Conservation (phyloP, 2,113 vertebrate species). For the Sula dactylatra region DNA sequence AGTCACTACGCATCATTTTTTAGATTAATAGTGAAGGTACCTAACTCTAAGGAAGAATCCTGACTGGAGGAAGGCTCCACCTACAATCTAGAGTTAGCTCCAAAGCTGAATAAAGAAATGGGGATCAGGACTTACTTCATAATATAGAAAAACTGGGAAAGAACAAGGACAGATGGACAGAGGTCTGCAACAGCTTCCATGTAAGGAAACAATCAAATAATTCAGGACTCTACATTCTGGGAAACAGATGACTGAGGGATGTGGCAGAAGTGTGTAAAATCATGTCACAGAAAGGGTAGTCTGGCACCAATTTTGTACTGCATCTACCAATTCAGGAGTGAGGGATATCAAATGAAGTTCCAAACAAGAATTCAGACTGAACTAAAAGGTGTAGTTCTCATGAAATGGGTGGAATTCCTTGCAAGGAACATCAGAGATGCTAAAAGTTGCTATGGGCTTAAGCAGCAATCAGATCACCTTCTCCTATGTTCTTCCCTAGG, state of each 20-base stretch:
- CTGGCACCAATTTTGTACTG: background rate
- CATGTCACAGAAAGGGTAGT: background rate
- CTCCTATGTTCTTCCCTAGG: background rate
- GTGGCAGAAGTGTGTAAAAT: background rate
- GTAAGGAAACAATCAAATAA: background rate
- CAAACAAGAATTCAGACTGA: background rate
- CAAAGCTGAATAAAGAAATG: background rate
- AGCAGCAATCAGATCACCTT: background rate
- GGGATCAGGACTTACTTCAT: background rate
- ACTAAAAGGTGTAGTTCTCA: background rate
- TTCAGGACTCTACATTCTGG: background rate
- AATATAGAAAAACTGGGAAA: background rate
- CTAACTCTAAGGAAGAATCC: background rate
- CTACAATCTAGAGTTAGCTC: background rate
- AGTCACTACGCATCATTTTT: background rate
- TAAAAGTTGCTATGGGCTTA: background rate
- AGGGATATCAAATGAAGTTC: background rate
- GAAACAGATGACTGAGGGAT: background rate
- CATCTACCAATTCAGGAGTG: background rate
- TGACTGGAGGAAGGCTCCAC: background rate
- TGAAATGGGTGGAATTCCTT: background rate
- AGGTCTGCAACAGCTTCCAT: background rate
- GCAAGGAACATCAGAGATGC: background rate
- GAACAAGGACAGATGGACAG: background rate
- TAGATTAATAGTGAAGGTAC: background rate